Evolutionary conservation across 2,113 vertebrate genomes (phyloP), one percentile per base, ranked within the genome.

Genomic region (Anseranas semipalmata): DNA sequence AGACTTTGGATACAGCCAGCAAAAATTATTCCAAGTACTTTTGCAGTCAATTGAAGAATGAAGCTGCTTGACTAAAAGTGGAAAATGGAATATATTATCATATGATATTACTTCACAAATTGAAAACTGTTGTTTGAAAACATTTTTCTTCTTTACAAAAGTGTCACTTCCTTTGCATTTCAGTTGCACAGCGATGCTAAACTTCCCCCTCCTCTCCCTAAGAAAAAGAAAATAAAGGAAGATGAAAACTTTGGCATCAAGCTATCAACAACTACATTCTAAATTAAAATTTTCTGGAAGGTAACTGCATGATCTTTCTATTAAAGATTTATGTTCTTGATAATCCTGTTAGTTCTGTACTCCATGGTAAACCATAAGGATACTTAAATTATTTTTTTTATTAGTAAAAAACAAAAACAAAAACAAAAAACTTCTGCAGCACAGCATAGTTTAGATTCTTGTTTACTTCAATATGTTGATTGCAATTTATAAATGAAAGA

Each of bases 21-120:
- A 95, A 92, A 94, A 95, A 68, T 43, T 73, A 77, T 83, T n/a
- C 15, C 43, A 95, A 74, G 15, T 12, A 52, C 35, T 86, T 95
- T 52, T 73, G 3, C 35, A 87, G 39, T 63, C 43, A 90, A 32
- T 15, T 96, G 58, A 89, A 83, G 60, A 95, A 97, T 41, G 10
- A 94, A 90, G 43, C 45, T 89, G 10, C 65, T 87, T 81, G 17
- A 72, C 59, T 94, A 55, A 67, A 89, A 95, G 30, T 55, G 7
- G 12, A 89, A 96, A 95, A 90, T 30, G 2, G 30, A 89, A 90
- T 94, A 76, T 77, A 72, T 82, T 87, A 79, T 46, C 72, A 71
- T 94, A 82, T 32, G 25, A 15, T 55, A 82, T 52, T 87, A 16
- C 20, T 90, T 74, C 60, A 91, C 14, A 89, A 92, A 91, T 32